These are phyloP conservation scores for Anticlea derivata DNA, from an alignment of 2,888 invertebrate species.

Conservation along the genomic window DNA sequence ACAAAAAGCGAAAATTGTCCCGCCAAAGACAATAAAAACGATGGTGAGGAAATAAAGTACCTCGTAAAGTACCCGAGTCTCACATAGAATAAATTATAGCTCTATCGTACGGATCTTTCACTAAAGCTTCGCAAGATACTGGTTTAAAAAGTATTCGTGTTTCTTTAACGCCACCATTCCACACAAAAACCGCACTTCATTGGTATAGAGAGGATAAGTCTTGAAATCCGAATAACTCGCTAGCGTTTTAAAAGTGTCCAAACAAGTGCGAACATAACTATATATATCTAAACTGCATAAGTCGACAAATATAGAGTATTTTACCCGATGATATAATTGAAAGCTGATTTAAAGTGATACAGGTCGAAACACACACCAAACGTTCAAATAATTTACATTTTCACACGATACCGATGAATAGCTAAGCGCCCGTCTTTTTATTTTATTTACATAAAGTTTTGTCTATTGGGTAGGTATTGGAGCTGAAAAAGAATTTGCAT, in stretches of 20 bases:
- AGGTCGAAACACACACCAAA: slow-evolving; percentile 21
- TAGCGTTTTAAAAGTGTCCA: no score
- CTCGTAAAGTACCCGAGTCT: slow-evolving; percentile 33
- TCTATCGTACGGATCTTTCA: not conserved
- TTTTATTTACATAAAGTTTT: slow-evolving; percentile 35
- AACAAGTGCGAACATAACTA: no score
- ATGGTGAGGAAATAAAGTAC: slow-evolving; percentile 36
- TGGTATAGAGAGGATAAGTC: no score
- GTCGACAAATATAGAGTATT: no score
- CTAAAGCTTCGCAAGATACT: not conserved
- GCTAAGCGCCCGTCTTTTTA: slow-evolving; percentile 25
- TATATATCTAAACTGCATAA: no score
- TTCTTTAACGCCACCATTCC: no score
- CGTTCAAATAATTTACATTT: slow-evolving; percentile 31
- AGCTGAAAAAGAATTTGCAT: slow-evolving; percentile 20
- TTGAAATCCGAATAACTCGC: no score
- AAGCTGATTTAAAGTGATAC: slow-evolving; percentile 1
- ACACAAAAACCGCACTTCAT: no score
- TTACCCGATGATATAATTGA: no score
- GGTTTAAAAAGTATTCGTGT: no score
- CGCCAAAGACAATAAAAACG: slow-evolving; percentile 36
- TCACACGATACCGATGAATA: slow-evolving; percentile 29
- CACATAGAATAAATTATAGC: slow-evolving; percentile 10
- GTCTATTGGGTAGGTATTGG: slow-evolving; percentile 27
- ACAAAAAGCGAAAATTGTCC: slow-evolving; percentile 35